Percentiles rank a stretch among this genome's conserved stretches.
These are phyloP conservation scores for Agrilus mali DNA, from an alignment of 2,888 invertebrate genomes.

Conservation along the genomic window DNA sequence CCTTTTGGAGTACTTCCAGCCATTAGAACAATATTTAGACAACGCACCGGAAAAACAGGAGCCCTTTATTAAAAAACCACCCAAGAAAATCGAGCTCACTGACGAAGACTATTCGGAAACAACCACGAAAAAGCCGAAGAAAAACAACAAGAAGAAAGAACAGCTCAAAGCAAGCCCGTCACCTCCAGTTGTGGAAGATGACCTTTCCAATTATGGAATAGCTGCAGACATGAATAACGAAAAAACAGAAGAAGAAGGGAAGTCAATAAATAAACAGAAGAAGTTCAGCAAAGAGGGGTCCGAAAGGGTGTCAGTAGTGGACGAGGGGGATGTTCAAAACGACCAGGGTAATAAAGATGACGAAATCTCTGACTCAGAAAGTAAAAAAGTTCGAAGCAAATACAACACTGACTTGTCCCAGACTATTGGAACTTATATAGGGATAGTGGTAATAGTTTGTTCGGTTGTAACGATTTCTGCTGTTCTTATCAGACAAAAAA, in stretches of 20 bases:
- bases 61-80: conserved; percentile 9
- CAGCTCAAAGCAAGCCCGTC: too few species aligned
- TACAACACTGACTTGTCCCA: neutral
- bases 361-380: neutral
- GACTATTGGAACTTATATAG: neutral
- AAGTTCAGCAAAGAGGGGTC: too few species aligned
- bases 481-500: conserved; percentile 8
- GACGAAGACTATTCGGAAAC: neutral
- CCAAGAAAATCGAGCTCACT: neutral
- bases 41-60: conserved; percentile 27
- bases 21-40: conserved; percentile 42
- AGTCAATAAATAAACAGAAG: too few species aligned
- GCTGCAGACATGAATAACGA: too few species aligned
- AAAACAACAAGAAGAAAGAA: neutral
- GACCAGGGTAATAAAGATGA: too few species aligned
- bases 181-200: too few species aligned
- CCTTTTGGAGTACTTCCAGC: conserved; percentile 41
- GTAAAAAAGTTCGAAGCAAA: neutral
- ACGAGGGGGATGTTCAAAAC: too few species aligned
- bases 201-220: too few species aligned
- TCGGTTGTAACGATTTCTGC: conserved; percentile 4
- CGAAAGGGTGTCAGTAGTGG: too few species aligned
- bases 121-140: conserved; percentile 1
- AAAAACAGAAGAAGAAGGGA: too few species aligned
- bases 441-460: conserved; percentile 2